Conservation (phyloP, 2,888 invertebrate species). For the Sphecodes monilicornis region DNA sequence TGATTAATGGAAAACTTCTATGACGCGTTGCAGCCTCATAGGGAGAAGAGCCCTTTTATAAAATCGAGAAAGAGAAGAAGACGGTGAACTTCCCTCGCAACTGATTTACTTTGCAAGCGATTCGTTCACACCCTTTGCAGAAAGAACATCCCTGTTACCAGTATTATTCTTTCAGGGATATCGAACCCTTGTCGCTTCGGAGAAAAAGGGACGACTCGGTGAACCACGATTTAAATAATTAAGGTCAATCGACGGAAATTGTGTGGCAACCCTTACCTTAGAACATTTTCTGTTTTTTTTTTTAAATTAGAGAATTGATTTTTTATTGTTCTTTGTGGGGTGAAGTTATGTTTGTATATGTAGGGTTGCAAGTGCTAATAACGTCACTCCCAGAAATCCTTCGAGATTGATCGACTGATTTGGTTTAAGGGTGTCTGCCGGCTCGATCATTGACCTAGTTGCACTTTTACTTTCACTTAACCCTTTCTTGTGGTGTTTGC, state of each 20-base stretch:
- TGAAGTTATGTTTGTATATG: neutral
- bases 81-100: slow-evolving; percentile 31
- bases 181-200: neutral
- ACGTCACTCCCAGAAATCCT: neutral
- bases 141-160: neutral
- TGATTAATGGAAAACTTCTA: slow-evolving; percentile 65
- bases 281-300: neutral
- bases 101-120: slow-evolving; percentile 43
- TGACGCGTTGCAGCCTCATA: slow-evolving; percentile 39
- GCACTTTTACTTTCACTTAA: neutral
- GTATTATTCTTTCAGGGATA: slow-evolving; percentile 15
- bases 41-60: slow-evolving; percentile 35
- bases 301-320: neutral
- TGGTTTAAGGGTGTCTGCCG: neutral
- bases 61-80: slow-evolving; percentile 46
- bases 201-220: neutral
- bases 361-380: neutral
- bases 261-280: neutral
- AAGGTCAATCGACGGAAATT: neutral
- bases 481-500: neutral
- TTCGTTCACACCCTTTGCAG: slow-evolving; percentile 35
- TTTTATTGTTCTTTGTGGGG: neutral
- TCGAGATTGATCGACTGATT: neutral
- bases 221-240: neutral
- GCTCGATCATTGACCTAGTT: slow-evolving; percentile 8